Evolutionary conservation across 1,140 invertebrate genomes (phyloP).

Genomic region (Drosophila yakuba): DNA sequence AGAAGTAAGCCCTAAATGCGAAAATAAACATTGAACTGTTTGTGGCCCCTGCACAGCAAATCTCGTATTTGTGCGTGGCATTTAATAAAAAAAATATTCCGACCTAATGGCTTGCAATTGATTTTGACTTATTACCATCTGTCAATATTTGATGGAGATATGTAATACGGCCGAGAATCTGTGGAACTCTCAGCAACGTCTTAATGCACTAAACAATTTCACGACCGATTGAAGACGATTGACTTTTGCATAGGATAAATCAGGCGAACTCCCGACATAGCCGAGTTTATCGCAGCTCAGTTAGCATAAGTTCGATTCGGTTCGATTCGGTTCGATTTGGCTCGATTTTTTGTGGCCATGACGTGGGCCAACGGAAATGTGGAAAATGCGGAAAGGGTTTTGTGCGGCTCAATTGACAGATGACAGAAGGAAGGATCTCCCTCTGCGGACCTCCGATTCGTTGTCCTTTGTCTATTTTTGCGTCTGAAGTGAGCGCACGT

Average conservation of each 20-base stretch:
- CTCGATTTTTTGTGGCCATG: constrained; percentile 5
- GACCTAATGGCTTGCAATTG: constrained; percentile 50
- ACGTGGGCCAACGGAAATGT: not conserved
- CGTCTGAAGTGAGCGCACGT: constrained; percentile 52
- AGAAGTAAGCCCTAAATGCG: not conserved
- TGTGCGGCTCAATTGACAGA: constrained; percentile 26
- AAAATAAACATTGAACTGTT: constrained; percentile 12
- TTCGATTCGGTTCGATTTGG: constrained; percentile 11
- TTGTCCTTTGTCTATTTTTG: constrained; percentile 15
- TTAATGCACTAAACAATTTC: constrained; percentile 71
- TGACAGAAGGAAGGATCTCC: constrained; percentile 7
- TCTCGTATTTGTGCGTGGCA: not conserved
- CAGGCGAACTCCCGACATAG: constrained; percentile 30
- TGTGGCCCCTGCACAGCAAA: no score
- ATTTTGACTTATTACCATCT: constrained; percentile 56
- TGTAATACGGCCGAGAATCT: constrained; percentile 18
- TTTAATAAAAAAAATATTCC: not conserved
- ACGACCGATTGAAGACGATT: constrained; percentile 66
- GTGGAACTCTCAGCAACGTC: not conserved
- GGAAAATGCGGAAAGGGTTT: constrained; percentile 16
- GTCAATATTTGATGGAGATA: constrained; percentile 45
- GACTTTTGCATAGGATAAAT: constrained; percentile 60
- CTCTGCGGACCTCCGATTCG: not conserved
- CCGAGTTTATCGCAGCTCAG: constrained; percentile 41
- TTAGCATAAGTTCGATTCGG: constrained; percentile 6